These are phyloP conservation scores for Elaphurus davidianus DNA, from an alignment of 2,113 vertebrate genomes.

Conservation along the genomic window DNA sequence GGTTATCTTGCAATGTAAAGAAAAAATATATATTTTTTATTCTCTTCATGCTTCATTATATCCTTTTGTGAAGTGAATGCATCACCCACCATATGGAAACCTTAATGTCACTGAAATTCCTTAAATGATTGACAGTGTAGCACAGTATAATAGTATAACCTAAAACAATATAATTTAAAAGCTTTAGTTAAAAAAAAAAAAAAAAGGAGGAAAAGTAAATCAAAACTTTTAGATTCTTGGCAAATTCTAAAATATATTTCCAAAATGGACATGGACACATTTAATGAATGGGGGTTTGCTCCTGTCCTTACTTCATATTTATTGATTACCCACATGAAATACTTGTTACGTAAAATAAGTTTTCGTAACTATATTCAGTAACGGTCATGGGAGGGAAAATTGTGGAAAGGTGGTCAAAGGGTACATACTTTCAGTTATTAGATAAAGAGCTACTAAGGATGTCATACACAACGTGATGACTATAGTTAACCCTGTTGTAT, in stretches of 20 bases:
- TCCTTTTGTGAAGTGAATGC: background rate
- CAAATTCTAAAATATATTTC: background rate
- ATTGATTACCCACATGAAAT: background rate
- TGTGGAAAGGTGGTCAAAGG: background rate
- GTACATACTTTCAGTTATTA: background rate
- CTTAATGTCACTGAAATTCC: background rate
- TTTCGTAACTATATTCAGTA: slow-evolving; percentile 15
- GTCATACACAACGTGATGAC: background rate
- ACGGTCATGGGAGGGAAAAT: background rate
- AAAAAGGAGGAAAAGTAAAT: background rate
- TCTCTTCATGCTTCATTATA: background rate
- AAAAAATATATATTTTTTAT: background rate
- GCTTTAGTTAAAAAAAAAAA: background rate
- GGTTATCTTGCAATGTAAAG: background rate
- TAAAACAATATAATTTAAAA: background rate
- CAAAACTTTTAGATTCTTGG: background rate
- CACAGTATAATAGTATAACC: background rate
- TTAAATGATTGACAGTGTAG: background rate
- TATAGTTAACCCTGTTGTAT: background rate
- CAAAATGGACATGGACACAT: background rate
- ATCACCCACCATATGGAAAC: background rate
- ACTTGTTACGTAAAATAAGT: background rate
- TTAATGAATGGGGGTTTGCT: background rate
- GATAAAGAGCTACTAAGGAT: background rate
- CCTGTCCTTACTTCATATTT: background rate